A percentile compares a stretch with the other conserved stretches of the same genome.
These are phyloP conservation scores for Hozukius guyotensis DNA, from an alignment of 2,797 vertebrate species.

Conservation along the genomic window DNA sequence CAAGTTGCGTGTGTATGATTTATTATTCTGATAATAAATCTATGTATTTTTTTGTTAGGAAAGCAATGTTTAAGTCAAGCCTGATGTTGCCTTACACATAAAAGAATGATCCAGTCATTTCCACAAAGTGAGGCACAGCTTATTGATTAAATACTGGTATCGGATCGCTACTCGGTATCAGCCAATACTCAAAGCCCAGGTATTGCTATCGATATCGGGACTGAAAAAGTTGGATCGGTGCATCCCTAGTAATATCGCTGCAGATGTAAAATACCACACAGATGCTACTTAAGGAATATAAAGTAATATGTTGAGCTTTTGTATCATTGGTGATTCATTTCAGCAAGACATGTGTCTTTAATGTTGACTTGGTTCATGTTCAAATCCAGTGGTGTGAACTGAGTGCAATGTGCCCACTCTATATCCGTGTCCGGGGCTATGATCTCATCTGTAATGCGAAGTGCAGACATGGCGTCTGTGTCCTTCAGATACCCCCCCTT, in stretches of 20 bases:
- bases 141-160: too few species aligned
- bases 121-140: too few species aligned
- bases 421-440: conserved; percentile 22
- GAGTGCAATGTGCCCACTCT: conserved; percentile 16
- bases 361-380: background rate
- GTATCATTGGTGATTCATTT: background rate
- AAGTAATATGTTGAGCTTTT: background rate
- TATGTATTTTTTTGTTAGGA: too few species aligned
- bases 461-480: conserved; percentile 63
- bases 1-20: too few species aligned
- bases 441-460: conserved; percentile 70
- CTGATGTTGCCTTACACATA: too few species aligned
- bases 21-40: too few species aligned
- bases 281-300: background rate
- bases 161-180: too few species aligned
- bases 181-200: too few species aligned
- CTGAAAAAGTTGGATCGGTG: background rate
- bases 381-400: conserved; percentile 14
- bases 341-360: background rate
- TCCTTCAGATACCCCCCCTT: conserved; percentile 45
- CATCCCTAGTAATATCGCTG: background rate
- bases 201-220: too few species aligned
- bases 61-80: too few species aligned
- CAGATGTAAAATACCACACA: background rate
- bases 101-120: too few species aligned